A percentile compares a stretch with the other conserved stretches of the same genome.
Evolutionary conservation across 1,140 invertebrate species (phyloP).

Genomic region (Lethocerus indicus): DNA sequence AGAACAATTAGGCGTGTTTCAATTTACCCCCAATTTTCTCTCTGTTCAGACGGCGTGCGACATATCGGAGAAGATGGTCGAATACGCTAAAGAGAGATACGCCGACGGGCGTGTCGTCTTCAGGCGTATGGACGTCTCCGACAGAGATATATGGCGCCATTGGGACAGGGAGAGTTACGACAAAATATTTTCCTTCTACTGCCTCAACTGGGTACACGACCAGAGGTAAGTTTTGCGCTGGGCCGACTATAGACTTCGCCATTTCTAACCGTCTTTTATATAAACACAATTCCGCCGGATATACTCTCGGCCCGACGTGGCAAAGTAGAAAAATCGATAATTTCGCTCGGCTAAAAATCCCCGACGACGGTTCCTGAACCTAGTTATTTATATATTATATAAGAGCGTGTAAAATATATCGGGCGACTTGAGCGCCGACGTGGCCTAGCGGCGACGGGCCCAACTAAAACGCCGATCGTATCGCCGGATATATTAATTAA

Average conservation of each 20-base stretch:
- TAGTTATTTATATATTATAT: background rate
- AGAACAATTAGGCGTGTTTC: background rate
- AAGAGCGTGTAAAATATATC: too few species aligned
- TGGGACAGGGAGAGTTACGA: constrained; percentile 34
- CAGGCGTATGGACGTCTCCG: constrained; percentile 42
- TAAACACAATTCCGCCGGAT: too few species aligned
- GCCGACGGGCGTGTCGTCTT: constrained; percentile 32
- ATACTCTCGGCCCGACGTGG: too few species aligned
- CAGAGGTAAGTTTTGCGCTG: constrained; percentile 46
- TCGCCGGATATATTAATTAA: too few species aligned
- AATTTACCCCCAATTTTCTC: background rate
- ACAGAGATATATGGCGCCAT: constrained; percentile 27
- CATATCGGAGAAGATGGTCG: constrained; percentile 23
- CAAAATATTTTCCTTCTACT: constrained; percentile 63
- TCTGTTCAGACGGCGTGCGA: constrained; percentile 21
- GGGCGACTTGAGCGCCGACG: too few species aligned
- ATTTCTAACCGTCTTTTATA: too few species aligned
- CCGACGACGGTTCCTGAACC: background rate
- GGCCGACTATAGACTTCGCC: too few species aligned
- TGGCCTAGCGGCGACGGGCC: too few species aligned
- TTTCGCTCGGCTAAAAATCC: background rate
- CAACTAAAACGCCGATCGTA: too few species aligned
- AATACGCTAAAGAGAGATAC: constrained; percentile 21
- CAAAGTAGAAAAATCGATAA: too few species aligned
- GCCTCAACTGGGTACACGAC: constrained; percentile 64